phyloP scores from a whole-genome alignment of 1,140 invertebrate genomes.

The Calliopsis andreniformis region DNA sequence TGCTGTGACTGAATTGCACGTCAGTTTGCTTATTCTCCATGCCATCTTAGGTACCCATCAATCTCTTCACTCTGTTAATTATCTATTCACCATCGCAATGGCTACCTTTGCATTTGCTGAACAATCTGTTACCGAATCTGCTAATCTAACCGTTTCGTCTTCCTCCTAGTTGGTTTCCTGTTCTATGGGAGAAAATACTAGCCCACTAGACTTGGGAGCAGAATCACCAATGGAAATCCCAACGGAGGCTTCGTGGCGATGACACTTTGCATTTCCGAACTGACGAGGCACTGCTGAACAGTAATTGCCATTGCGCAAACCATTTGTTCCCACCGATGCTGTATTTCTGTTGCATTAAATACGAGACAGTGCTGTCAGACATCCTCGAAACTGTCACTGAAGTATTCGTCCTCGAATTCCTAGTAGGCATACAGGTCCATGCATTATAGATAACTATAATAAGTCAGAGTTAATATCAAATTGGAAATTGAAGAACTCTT shows the following conservation, averaged over 20 bases:
- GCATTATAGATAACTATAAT: too few species aligned
- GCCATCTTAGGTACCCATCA: background rate
- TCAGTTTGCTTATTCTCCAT: background rate
- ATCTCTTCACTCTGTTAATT: conserved; percentile 10
- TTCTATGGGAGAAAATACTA: background rate
- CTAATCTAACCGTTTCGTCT: background rate
- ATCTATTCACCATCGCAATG: background rate
- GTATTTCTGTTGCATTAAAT: background rate
- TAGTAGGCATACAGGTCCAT: too few species aligned
- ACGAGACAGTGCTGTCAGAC: background rate
- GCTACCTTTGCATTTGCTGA: background rate
- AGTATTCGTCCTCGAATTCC: conserved; percentile 1
- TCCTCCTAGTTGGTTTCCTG: background rate
- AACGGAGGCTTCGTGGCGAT: conserved; percentile 15
- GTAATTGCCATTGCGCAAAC: conserved; percentile 23
- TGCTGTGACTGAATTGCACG: background rate
- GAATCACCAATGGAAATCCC: conserved; percentile 29
- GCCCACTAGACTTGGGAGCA: background rate
- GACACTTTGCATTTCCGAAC: conserved; percentile 50
- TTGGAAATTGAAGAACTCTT: too few species aligned
- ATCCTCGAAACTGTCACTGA: background rate
- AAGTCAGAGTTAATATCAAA: too few species aligned
- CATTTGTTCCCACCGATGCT: conserved; percentile 18
- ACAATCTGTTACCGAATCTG: background rate
- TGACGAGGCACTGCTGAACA: background rate